Conservation (phyloP, 1,140 invertebrate genomes). For the Drosophila albomicans region DNA sequence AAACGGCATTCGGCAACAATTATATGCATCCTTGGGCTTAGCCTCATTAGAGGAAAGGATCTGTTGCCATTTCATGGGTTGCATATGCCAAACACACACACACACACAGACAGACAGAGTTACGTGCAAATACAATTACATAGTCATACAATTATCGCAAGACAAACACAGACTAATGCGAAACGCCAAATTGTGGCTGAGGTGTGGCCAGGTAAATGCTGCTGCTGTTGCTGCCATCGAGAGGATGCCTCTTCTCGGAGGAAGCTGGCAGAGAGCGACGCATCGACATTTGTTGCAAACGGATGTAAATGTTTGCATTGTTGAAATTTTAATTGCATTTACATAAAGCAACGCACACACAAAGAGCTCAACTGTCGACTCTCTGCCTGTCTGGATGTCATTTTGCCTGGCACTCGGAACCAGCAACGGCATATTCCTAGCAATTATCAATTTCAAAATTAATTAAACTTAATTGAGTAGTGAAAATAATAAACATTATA, state of each 20-base stretch:
- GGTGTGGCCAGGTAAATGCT: constrained; percentile 67
- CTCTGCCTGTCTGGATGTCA: constrained; percentile 42
- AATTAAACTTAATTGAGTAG: constrained; percentile 83
- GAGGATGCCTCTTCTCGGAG: constrained; percentile 51
- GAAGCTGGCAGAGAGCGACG: constrained; percentile 34
- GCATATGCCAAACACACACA: constrained; percentile 3
- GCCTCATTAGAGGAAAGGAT: constrained; percentile 74
- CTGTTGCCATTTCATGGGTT: constrained; percentile 22
- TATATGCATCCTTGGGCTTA: constrained; percentile 40
- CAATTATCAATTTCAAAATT: constrained; percentile 84
- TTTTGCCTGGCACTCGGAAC: constrained; percentile 66
- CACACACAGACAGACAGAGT: constrained; percentile 17
- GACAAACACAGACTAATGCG: constrained; percentile 77
- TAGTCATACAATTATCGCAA: constrained; percentile 79
- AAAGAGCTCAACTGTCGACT: constrained; percentile 11
- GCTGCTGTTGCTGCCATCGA: constrained; percentile 26
- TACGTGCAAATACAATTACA: constrained; percentile 74
- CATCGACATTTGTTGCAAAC: constrained; percentile 76
- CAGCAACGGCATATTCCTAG: constrained; percentile 32
- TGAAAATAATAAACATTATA: constrained; percentile 80
- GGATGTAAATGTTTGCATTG: constrained; percentile 84
- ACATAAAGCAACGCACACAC: constrained; percentile 68
- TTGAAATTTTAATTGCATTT: constrained; percentile 84
- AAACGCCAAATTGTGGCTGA: constrained; percentile 74
- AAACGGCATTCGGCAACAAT: constrained; percentile 45